A percentile compares a stretch with the other conserved stretches of the same genome.
Evolutionary conservation across 1,140 invertebrate genomes (phyloP).

Genomic region (Chionoecetes opilio): DNA sequence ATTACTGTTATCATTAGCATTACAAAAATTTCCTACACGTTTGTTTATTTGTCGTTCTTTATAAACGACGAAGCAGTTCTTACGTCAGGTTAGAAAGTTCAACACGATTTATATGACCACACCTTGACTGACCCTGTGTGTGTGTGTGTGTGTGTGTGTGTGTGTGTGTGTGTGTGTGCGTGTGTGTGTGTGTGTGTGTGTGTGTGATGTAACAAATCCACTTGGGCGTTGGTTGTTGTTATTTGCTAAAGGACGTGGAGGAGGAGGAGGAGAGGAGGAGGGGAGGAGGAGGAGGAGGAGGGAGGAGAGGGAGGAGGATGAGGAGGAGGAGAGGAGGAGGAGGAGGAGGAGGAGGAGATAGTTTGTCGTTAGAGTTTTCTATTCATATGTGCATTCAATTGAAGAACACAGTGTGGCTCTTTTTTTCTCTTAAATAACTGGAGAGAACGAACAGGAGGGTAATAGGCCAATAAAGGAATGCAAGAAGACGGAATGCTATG

Average conservation of each 20-base stretch:
- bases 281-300: neutral
- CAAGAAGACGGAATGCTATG: too few species aligned
- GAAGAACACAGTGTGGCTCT: too few species aligned
- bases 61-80: neutral
- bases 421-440: too few species aligned
- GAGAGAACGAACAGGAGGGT: too few species aligned
- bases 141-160: neutral
- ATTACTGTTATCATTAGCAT: neutral
- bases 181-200: neutral
- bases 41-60: neutral
- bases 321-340: neutral
- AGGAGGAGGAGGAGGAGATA: neutral
- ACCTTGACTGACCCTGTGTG: neutral
- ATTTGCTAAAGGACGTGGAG: too few species aligned
- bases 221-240: too few species aligned
- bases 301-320: neutral
- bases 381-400: too few species aligned
- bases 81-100: neutral
- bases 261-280: neutral
- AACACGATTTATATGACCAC: neutral
- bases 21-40: neutral
- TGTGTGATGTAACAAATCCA: too few species aligned
- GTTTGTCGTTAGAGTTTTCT: too few species aligned
- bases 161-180: conserved; percentile 31
- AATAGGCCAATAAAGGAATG: too few species aligned